Percentiles rank a stretch among this genome's conserved stretches.
Evolutionary conservation across 2,888 invertebrate genomes (phyloP).

Genomic region (Hybos culiciformis): DNA sequence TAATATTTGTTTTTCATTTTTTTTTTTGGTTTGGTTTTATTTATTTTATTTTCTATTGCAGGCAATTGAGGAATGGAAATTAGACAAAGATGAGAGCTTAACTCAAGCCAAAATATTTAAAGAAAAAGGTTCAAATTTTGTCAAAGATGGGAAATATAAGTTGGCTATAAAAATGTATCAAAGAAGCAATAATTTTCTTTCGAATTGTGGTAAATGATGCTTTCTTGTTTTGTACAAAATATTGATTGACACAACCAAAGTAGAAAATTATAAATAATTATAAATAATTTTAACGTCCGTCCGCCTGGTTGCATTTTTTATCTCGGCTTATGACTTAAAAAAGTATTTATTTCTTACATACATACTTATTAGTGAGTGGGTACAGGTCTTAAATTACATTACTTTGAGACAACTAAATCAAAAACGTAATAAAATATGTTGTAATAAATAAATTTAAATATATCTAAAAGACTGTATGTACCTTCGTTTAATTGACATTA

Average conservation of each 20-base stretch:
- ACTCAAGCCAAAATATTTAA: slow-evolving; percentile 72
- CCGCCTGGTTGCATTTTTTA: no score
- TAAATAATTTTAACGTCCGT: no score
- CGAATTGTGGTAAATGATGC: slow-evolving; percentile 20
- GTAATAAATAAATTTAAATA: no score
- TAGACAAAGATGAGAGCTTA: slow-evolving; percentile 65
- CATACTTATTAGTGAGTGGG: no score
- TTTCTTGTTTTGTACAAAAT: no score
- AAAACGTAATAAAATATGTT: no score
- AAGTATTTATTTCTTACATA: no score
- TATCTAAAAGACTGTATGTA: not conserved
- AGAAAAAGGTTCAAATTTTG: slow-evolving; percentile 81
- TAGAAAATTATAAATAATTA: no score
- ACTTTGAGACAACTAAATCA: no score
- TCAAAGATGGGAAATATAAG: slow-evolving; percentile 61
- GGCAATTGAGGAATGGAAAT: slow-evolving; percentile 68
- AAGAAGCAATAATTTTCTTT: slow-evolving; percentile 40
- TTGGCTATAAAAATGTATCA: slow-evolving; percentile 80
- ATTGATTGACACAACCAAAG: no score
- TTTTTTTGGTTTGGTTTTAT: not conserved
- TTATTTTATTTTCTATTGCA: slow-evolving; percentile 32
- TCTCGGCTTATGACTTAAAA: no score
- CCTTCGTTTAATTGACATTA: not conserved
- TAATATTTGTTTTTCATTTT: not conserved
- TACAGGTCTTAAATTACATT: no score